A percentile compares a stretch with the other conserved stretches of the same genome.
phyloP scores from a whole-genome alignment of 2,113 vertebrate species.

The Promerops cafer region DNA sequence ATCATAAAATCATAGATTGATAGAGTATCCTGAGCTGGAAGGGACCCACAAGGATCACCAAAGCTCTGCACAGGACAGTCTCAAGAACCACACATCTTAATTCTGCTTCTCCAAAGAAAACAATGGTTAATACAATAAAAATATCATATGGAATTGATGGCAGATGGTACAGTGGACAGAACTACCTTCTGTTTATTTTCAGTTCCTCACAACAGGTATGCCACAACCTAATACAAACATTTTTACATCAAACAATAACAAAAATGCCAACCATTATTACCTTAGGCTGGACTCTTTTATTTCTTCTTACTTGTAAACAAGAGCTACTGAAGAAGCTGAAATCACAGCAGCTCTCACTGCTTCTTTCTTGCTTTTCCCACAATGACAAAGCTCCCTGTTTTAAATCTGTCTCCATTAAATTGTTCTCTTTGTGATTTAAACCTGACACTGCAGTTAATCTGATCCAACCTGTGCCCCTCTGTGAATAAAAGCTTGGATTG shows the following conservation, averaged over 20 bases:
- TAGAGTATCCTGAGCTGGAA: not conserved
- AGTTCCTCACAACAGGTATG: not conserved
- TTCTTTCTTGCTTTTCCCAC: constrained; percentile 37
- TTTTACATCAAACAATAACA: not conserved
- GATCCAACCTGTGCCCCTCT: not conserved
- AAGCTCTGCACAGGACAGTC: not conserved
- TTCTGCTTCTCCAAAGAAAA: not conserved
- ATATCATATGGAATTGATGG: not conserved
- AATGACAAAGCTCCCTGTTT: not conserved
- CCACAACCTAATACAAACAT: not conserved
- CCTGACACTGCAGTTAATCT: not conserved
- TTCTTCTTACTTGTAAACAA: constrained; percentile 32
- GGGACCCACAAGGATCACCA: not conserved
- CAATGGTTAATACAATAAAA: not conserved
- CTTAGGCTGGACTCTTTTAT: constrained; percentile 35
- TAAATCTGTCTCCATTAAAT: not conserved
- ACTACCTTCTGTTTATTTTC: not conserved
- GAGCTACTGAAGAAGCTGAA: constrained; percentile 21
- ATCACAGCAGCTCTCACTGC: not conserved
- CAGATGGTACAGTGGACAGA: not conserved
- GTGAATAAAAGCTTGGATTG: not conserved
- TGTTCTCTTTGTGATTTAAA: not conserved
- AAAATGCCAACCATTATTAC: not conserved
- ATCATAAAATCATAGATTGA: not conserved
- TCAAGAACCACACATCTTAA: not conserved